Evolutionary conservation across 2,797 vertebrate genomes (phyloP), one percentile per base, ranked within the genome.

Genomic region (Hippocampus kuda): DNA sequence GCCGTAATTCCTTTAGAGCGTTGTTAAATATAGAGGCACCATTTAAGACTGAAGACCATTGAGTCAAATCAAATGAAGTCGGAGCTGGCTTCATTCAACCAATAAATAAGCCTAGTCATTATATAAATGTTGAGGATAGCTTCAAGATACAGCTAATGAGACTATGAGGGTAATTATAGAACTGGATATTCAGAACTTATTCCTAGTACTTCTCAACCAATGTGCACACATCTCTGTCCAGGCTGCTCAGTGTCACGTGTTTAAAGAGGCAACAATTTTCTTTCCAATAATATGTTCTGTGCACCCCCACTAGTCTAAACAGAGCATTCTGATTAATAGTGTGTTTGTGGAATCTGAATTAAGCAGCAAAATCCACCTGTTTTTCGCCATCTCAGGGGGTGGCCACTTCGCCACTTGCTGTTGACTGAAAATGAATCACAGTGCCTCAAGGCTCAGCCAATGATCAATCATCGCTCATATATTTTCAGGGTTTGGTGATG

Each of bases 101-200:
- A 9, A 63, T 74, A 72, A 77, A 79, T 73, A 61, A 69, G 56
- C 10, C 68, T 1, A 69, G 64, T 81, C 68, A 72, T 49, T 20
- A 61, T 48, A 13, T 22, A 65, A 70, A 69, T 46, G 56, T 70
- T 66, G 53, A 71, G 60, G 20, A 11, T 5, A 46, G 61, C 49
- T 46, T 41, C 30, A 75, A 71, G 67, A 38, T 64, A 6, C 61
- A 61, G 34, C 53, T 56, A 61, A 61, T 34, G 30, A 61, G 16
- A 61, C 30, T 38, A 61, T 30, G 26, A 13, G 1, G 13, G 16
- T 20, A 30, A 61, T 30, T 16, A 56, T 26, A 61, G 30, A 61
- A 61, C 27, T 16, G 26, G 56, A 26, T 60, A 60, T 60, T 34
- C 18, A 30, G 27, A 60, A 61, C 59, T 38, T 20, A 20, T 61